A percentile compares a stretch with the other conserved stretches of the same genome.
These are phyloP conservation scores for Marcusenius ussheri DNA, from an alignment of 2,113 vertebrate species.

Conservation along the genomic window DNA sequence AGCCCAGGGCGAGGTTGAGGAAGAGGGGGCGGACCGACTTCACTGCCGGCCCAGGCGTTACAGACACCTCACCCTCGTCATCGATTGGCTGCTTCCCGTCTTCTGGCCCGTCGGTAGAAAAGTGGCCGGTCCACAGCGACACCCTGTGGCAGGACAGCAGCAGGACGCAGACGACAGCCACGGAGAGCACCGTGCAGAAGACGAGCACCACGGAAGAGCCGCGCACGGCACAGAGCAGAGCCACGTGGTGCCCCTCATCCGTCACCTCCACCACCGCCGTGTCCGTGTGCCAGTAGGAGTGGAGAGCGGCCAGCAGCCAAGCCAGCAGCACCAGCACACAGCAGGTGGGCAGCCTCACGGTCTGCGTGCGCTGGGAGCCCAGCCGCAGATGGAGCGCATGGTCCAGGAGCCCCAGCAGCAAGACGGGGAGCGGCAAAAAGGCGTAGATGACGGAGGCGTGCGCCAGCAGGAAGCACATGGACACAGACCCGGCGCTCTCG, in stretches of 20 bases:
- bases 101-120: not conserved
- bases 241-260: not conserved
- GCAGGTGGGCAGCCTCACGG: conserved; percentile 30
- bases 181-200: conserved; percentile 27
- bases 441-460: conserved; percentile 43
- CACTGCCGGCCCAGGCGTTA: not conserved
- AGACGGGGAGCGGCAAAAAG: conserved; percentile 47
- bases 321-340: conserved; percentile 24
- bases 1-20: conserved; percentile 45
- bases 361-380: rapidly evolving
- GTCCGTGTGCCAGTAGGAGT: conserved; percentile 21
- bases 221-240: conserved; percentile 41
- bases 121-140: conserved; percentile 32
- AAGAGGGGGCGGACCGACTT: conserved; percentile 29
- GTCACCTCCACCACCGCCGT: conserved; percentile 14
- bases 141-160: conserved; percentile 40
- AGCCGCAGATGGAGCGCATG: conserved; percentile 19
- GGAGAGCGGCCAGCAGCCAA: conserved; percentile 41
- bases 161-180: conserved; percentile 4
- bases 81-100: not conserved
- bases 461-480: conserved; percentile 44
- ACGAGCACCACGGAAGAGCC: conserved; percentile 27
- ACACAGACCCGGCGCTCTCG: not conserved
- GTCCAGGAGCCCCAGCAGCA: conserved; percentile 45
- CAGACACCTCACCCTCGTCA: not conserved